Evolutionary conservation across 1,140 invertebrate species (phyloP).

Genomic region (Trichonephila clavata): DNA sequence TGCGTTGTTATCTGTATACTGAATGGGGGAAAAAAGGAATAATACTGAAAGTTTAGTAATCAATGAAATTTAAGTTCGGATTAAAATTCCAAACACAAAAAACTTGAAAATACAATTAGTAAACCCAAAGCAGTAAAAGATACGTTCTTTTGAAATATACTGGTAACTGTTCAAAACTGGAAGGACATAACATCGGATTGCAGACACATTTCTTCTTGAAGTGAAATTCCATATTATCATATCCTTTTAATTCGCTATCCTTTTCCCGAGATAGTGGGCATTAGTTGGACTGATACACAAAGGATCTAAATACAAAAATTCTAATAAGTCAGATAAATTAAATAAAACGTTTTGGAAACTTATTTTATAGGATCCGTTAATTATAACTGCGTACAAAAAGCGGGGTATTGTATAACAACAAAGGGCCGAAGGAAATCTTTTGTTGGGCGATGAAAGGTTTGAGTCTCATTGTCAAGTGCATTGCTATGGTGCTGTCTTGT

Average conservation of each 20-base stretch:
- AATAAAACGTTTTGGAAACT: conserved; percentile 23
- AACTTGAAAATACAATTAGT: too few relatives aligned
- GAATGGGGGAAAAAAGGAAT: too few relatives aligned
- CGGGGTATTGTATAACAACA: not conserved
- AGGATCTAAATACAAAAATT: not conserved
- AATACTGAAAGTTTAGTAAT: too few relatives aligned
- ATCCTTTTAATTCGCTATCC: not conserved
- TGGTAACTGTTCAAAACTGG: conserved; percentile 21
- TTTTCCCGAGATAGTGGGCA: not conserved
- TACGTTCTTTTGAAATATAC: not conserved
- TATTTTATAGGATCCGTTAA: conserved; percentile 41
- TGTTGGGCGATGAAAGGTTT: not conserved
- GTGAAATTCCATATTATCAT: not conserved
- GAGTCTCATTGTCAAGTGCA: conserved; percentile 45
- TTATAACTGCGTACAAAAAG: not conserved
- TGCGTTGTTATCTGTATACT: too few relatives aligned
- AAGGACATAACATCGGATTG: not conserved
- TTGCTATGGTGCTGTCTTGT: not conserved
- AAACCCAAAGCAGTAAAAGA: too few relatives aligned
- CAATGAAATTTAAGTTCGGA: too few relatives aligned
- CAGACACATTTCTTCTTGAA: not conserved
- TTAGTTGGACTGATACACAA: not conserved
- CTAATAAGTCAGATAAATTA: not conserved
- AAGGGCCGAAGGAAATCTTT: not conserved
- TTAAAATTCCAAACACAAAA: too few relatives aligned